A percentile compares a stretch with the other conserved stretches of the same genome.
Conservation (phyloP, 2,113 vertebrate species). For the Seriola quinqueradiata region DNA sequence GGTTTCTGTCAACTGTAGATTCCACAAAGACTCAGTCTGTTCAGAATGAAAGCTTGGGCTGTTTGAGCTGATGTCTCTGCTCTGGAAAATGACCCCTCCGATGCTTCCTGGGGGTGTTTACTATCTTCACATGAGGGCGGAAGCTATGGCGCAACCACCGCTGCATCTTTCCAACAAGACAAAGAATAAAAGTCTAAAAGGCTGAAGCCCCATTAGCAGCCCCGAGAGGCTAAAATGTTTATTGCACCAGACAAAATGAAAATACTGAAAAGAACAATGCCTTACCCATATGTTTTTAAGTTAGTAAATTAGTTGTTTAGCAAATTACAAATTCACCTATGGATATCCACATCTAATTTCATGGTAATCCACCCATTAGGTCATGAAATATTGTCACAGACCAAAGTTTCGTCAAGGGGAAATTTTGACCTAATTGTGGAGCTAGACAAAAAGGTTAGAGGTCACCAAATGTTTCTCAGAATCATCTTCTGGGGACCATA, state of each 20-base stretch:
- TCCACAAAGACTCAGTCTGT: slow-evolving; percentile 53
- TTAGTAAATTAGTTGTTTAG: background rate
- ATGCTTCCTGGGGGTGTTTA: slow-evolving; percentile 20
- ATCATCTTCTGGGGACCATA: background rate
- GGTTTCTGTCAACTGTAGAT: slow-evolving; percentile 44
- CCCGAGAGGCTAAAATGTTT: slow-evolving; percentile 12
- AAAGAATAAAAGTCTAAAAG: background rate
- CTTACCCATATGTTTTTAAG: background rate
- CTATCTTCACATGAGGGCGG: slow-evolving; percentile 13
- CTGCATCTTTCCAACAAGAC: background rate
- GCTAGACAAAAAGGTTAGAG: background rate
- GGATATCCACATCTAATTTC: background rate
- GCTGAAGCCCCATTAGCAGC: slow-evolving; percentile 15
- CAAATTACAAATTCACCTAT: background rate
- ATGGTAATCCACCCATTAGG: background rate
- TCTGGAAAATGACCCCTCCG: slow-evolving; percentile 9
- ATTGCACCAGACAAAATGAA: background rate
- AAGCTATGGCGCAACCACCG: background rate
- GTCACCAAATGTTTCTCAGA: background rate
- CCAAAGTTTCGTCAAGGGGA: background rate
- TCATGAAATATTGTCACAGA: too few relatives aligned
- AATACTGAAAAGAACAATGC: background rate
- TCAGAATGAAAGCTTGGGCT: slow-evolving; percentile 30
- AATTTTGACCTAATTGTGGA: background rate
- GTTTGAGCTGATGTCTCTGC: slow-evolving; percentile 13